These are phyloP conservation scores for Parotocinclus haroldoi DNA, from an alignment of 2,797 vertebrate species.

Conservation along the genomic window DNA sequence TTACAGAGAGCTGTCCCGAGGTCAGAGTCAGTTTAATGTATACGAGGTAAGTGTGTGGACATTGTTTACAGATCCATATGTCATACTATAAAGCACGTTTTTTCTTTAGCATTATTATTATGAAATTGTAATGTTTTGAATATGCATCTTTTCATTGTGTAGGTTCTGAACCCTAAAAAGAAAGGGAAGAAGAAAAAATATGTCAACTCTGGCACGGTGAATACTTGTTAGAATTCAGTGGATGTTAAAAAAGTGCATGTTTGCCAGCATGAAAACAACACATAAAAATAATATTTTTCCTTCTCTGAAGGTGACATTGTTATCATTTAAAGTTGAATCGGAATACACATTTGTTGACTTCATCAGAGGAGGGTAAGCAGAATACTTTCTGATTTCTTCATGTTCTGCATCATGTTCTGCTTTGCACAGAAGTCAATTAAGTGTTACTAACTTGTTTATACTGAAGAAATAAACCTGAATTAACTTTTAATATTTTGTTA, in stretches of 20 bases:
- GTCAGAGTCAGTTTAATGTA: slow-evolving; percentile 91
- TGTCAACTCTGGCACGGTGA: slow-evolving; percentile 87
- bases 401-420: slow-evolving; percentile 1
- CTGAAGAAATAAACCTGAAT: slow-evolving; percentile 3
- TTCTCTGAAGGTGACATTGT: slow-evolving; percentile 83
- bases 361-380: slow-evolving; percentile 93
- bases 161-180: slow-evolving; percentile 91
- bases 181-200: slow-evolving; percentile 98
- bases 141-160: slow-evolving; percentile 9
- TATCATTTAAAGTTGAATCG: slow-evolving; percentile 95
- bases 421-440: slow-evolving; percentile 14
- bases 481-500: slow-evolving; percentile 15
- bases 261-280: neutral
- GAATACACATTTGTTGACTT: slow-evolving; percentile 98
- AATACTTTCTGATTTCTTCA: slow-evolving; percentile 47
- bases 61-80: neutral
- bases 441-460: slow-evolving; percentile 32
- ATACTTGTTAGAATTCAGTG: slow-evolving; percentile 44
- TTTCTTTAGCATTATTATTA: neutral
- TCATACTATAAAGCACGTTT: neutral
- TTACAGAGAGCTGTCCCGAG: slow-evolving; percentile 87
- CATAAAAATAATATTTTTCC: slow-evolving; percentile 7
- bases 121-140: neutral
- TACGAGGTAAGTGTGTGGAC: slow-evolving; percentile 78
- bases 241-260: slow-evolving; percentile 18